Base-by-base conservation (phyloP, 1,140 invertebrate species). In the Lepidurus packardi region DNA sequence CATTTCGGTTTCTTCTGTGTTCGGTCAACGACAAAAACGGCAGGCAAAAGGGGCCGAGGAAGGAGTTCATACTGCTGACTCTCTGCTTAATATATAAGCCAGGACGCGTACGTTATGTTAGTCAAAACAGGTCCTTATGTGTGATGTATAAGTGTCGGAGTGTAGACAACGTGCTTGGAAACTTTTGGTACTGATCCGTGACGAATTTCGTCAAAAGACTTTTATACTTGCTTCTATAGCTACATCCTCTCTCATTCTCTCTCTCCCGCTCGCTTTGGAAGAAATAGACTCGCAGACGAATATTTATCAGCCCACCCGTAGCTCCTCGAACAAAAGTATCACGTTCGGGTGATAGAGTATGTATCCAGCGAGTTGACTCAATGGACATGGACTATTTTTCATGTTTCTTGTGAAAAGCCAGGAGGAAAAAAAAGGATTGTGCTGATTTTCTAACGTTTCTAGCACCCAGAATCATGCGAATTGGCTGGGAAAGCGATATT, bases 251-350 rank as follows among this genome's bases (percentile, higher is more conserved):
- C 16, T 25, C 25, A 25, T 25, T 25, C 25, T 13, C 53, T 65
- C 53, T 65, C 53, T 34, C 34, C 21, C 53, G 21, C 53, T 21
- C 53, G 13, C 34, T 4, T 4, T 34, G 34, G 34, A 34, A 65
- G 53, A 65, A 65, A 65, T 65, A 13, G 53, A 2, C 53, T 65
- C 53, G n/a, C 21, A 65, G 53, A n/a, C 53, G 53, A 9, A 65
- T 65, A 65, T 65, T 65, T 65, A 65, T 65, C 53, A 65, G 53
- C 53, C 53, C 53, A 65, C 53, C 53, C 53, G 53, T 65, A 65
- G 53, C 53, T 65, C 53, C 53, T 65, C 53, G 53, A 65, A 65
- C 53, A 65, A 65, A 65, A 65, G 53, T 65, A 65, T 65, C 53
- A 65, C 53, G 53, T 65, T 65, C 53, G 1, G 4, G 16, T 65